Base-by-base conservation (phyloP, 2,797 vertebrate genomes). In the Falco rusticolus region DNA sequence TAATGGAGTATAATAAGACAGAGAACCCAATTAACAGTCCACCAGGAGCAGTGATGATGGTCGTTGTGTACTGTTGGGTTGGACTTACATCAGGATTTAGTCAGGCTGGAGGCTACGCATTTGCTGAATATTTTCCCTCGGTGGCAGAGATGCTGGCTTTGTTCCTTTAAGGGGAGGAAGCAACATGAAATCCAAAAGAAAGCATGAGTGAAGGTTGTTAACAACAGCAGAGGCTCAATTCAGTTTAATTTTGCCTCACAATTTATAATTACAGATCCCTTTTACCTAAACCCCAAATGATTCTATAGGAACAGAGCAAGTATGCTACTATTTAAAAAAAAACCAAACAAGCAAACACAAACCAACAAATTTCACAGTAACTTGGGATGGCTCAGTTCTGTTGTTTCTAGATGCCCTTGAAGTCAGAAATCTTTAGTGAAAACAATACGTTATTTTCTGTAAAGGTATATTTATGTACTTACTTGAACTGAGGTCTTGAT, bases 251-350 rank as follows among this genome's bases (percentile, higher is more conserved):
- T 93, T 57, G 14, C 53, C 61, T 63, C 50, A 51, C 43, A 56
- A 79, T 70, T 96, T 96, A 87, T 74, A 96, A 95, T 83, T 76
- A 28, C 18, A 22, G 19, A 31, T n/a, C n/a, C 88, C 68, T 56
- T 69, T 26, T 37, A 24, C 22, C 39, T 51, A 29, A 93, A 41
- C 5, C 29, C 65, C 50, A 60, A 65, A 4, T 78, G 41, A 80
- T 33, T 85, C 26, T 89, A 90, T 17, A 51, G 68, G 59, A 92
- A 78, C 3, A 18, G 16, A 39, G 54, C 39, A 76, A 57, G 14
- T 72, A 50, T 72, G 34, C 31, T 94, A 37, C 64, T 29, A 57
- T 81, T 16, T 45, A 5, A 57, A 65, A 84, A 70, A 41, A 19
- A 34, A 41, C 3, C 7, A 18, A 28, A 34, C n/a, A 39, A 24